Base-by-base conservation (phyloP, 1,140 invertebrate genomes). In the Pomacea maculata region DNA sequence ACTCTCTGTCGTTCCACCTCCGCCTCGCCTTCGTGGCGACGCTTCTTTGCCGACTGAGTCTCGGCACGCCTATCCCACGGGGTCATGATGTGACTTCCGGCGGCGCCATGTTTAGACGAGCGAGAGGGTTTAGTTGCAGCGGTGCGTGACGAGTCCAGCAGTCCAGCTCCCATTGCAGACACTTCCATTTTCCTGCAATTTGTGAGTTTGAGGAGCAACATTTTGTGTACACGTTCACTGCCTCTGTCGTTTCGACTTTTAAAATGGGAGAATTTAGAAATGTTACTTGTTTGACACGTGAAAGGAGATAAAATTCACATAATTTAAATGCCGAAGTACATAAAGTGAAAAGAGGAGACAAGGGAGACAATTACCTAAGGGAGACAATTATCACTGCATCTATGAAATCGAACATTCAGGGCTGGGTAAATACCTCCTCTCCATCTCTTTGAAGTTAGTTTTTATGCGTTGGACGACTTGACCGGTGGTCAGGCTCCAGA, bases 21-120 rank as follows among this genome's bases (percentile, higher is more conserved):
- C 45, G 82, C 19, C 77, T 88, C 88, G 52, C 71, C 74, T 54
- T 91, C 85, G 17, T 85, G 80, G 12, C 90, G 81, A 52, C 81
- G 80, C 29, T 84, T 75, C 29, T 85, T 84, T 8, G 87, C 88
- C 1, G 86, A 85, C 10, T 78, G 55, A 61, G 86, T 86, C 71
- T 90, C 89, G 6, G 87, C 83, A 45, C 89, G 79, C 76, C 86
- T 82, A 61, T 90, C 89, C 90, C 89, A 90, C 1, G 89, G 88
- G 9, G 88, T 89, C 86, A 91, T 87, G 75, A 91, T 87, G 75
- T 85, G 86, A 11, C 83, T 83, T 6, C 82, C 85, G 67, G 83
- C 75, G 9, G 75, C 76, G 52, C 85, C 55, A 29, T 45, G 12
- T 63, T 45, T 70, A 21, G 65, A 71, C 7, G 45, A 19, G 25